A percentile compares a stretch with the other conserved stretches of the same genome.
phyloP scores from a whole-genome alignment of 2,113 vertebrate species.

The Rhinoderma darwinii region DNA sequence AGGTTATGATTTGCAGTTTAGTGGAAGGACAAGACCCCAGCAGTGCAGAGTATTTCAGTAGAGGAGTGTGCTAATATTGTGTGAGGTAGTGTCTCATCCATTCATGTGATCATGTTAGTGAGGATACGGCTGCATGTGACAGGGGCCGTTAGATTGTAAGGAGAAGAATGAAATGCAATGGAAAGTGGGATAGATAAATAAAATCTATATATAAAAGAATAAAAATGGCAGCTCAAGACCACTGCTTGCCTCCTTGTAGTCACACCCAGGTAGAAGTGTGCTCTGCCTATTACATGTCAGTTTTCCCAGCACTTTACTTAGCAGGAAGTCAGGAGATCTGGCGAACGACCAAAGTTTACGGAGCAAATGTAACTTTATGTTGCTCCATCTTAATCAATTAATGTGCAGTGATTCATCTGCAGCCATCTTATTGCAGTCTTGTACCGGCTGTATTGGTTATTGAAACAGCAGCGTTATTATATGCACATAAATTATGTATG shows the following conservation, averaged over 20 bases:
- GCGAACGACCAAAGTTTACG: conserved; percentile 25
- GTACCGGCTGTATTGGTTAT: conserved; percentile 51
- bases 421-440: conserved; percentile 26
- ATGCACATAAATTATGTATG: conserved; percentile 48
- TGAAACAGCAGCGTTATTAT: conserved; percentile 53
- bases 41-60: too few species aligned
- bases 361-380: conserved; percentile 25
- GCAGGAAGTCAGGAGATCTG: conserved; percentile 45
- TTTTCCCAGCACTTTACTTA: conserved; percentile 51
- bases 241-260: neutral
- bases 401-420: conserved; percentile 45
- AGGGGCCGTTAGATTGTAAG: too few species aligned
- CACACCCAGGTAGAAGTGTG: neutral
- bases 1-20: too few species aligned
- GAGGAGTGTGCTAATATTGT: too few species aligned
- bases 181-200: neutral
- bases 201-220: neutral
- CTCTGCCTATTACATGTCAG: conserved; percentile 14
- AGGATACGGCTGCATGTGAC: too few species aligned
- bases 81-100: too few species aligned
- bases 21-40: too few species aligned
- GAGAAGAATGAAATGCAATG: too few species aligned
- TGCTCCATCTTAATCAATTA: conserved; percentile 52
- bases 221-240: neutral
- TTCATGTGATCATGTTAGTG: too few species aligned